Conservation (phyloP, 2,888 invertebrate species). For the Nymphalis polychloros region DNA sequence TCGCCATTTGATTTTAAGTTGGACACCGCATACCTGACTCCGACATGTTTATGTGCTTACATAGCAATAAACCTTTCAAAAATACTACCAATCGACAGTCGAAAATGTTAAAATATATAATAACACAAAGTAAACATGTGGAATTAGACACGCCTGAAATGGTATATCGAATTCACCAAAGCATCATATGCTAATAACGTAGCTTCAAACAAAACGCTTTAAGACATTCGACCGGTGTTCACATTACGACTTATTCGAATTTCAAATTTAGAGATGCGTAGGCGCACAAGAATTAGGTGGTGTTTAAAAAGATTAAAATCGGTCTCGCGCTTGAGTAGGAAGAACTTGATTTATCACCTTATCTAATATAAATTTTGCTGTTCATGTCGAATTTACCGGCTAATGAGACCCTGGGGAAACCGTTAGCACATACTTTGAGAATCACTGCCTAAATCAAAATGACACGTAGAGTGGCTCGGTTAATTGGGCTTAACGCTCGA, state of each 20-base stretch:
- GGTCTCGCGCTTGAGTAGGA: slow-evolving; percentile 64
- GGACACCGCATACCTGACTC: slow-evolving; percentile 53
- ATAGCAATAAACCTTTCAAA: slow-evolving; percentile 64
- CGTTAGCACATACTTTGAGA: slow-evolving; percentile 46
- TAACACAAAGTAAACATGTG: slow-evolving; percentile 65
- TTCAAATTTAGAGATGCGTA: slow-evolving; percentile 69
- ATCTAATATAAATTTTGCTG: slow-evolving; percentile 64
- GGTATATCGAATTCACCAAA: slow-evolving; percentile 59
- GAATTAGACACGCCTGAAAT: slow-evolving; percentile 67
- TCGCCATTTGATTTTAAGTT: slow-evolving; percentile 54
- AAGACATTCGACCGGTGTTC: slow-evolving; percentile 52
- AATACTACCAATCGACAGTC: slow-evolving; percentile 56
- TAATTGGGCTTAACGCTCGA: slow-evolving; percentile 59
- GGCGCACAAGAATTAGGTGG: slow-evolving; percentile 68
- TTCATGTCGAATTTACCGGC: slow-evolving; percentile 59
- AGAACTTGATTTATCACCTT: slow-evolving; percentile 71
- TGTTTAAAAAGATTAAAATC: slow-evolving; percentile 74
- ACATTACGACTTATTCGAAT: slow-evolving; percentile 59
- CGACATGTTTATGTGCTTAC: slow-evolving; percentile 64
- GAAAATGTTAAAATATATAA: slow-evolving; percentile 56
- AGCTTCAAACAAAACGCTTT: slow-evolving; percentile 42
- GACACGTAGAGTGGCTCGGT: slow-evolving; percentile 57
- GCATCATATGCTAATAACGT: slow-evolving; percentile 70
- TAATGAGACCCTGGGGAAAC: slow-evolving; percentile 65
- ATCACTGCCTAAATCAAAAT: slow-evolving; percentile 59